Evolutionary conservation across 2,888 invertebrate species (phyloP), one percentile per base, ranked within the genome.

Genomic region (Argyresthia albistria): DNA sequence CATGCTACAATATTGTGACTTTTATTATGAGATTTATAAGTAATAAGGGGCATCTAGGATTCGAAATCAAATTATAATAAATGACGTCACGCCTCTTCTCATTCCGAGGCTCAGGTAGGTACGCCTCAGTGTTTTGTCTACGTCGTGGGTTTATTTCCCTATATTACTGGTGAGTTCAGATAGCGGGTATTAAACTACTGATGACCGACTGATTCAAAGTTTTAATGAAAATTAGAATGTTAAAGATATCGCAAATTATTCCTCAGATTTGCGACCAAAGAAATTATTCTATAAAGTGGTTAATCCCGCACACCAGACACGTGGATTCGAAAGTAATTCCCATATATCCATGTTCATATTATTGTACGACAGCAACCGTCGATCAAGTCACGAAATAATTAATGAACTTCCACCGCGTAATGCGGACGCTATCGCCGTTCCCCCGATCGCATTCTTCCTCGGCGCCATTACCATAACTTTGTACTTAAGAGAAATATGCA

Each of bases 401-500:
- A 51, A 51, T 36, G 51, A 35, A 36, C 46, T 16, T 16, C 46
- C 10, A 45, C 52, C 46, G 52, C 39, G 37, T 39, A 16, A 52
- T 51, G 36, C 25, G 36, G 35, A 35, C 16, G 46, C 16, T 52
- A 52, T 52, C 46, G 46, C 46, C 46, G 14, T 46, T 2, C 35
- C 54, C 59, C 59, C 58, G 56, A 57, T 60, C 56, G 59, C 58
- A 57, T 58, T 57, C 55, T 57, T 58, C 58, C 55, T 55, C 39
- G 16, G 9, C 25, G 14, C 58, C 67, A 68, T 73, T 70, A 73
- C 56, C 56, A 58, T 53, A 65, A 61, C 55, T 64, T 58, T 58
- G 58, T 59, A 54, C 54, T 52, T 62, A 56, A 62, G 65, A 71
- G 65, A 72, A 67, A 66, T 72, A 71, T 70, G 66, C 65, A 66